Conservation (phyloP, 2,888 invertebrate species). For the Anodontia alba region DNA sequence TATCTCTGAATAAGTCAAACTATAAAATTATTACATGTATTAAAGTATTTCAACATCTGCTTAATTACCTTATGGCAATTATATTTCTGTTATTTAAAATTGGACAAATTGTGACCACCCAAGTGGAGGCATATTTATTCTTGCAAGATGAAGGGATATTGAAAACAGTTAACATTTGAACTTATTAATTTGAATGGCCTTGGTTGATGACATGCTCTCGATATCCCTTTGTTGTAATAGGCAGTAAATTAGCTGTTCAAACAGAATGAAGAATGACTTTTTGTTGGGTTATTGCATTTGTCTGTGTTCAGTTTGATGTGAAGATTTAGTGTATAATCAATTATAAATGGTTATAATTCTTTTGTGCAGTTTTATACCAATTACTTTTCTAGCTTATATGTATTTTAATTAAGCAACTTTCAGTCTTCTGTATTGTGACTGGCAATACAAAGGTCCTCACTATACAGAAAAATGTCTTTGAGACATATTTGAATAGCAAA, state of each 20-base stretch:
- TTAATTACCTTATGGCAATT: neutral
- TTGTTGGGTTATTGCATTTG: too few species aligned
- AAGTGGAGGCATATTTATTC: neutral
- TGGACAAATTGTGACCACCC: neutral
- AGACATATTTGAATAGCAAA: too few species aligned
- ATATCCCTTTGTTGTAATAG: neutral
- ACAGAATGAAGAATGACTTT: neutral
- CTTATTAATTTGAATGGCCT: slow-evolving; percentile 6
- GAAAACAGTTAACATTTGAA: slow-evolving; percentile 16
- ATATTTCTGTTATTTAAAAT: neutral
- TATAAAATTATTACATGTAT: neutral
- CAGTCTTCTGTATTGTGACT: too few species aligned
- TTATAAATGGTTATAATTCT: too few species aligned
- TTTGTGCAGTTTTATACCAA: too few species aligned
- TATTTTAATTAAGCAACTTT: too few species aligned
- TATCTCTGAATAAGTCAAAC: too few species aligned
- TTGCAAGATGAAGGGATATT: slow-evolving; percentile 8
- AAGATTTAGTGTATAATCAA: too few species aligned
- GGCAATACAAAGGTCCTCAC: too few species aligned
- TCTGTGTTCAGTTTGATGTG: too few species aligned
- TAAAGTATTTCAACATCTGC: neutral
- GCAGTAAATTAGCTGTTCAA: neutral
- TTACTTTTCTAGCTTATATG: too few species aligned
- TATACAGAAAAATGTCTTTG: too few species aligned
- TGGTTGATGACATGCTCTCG: neutral